Percentiles rank a stretch among this genome's conserved stretches.
These are phyloP conservation scores for Pissodes strobi DNA, from an alignment of 1,140 invertebrate genomes.

Conservation along the genomic window DNA sequence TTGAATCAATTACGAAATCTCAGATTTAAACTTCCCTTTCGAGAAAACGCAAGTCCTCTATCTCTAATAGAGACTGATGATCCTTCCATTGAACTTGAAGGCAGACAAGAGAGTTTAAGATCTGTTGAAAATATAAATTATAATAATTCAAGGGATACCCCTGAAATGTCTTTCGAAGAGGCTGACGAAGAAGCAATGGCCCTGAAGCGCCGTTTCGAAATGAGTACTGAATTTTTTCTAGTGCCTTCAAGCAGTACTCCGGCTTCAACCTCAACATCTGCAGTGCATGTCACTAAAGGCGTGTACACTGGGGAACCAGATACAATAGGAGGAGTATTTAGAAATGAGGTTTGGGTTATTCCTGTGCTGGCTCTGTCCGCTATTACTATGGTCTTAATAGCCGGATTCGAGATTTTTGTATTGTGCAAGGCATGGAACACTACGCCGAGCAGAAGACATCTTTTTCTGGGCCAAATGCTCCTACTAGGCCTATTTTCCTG, in stretches of 20 bases:
- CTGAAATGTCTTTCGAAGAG: slow-evolving; percentile 13
- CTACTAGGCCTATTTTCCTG: slow-evolving; percentile 84
- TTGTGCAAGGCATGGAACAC: slow-evolving; percentile 83
- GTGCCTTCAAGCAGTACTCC: slow-evolving; percentile 60
- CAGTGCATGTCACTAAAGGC: slow-evolving; percentile 45
- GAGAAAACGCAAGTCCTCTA: not conserved
- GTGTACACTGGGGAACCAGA: slow-evolving; percentile 35
- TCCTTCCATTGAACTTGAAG: too few species aligned
- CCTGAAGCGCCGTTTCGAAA: slow-evolving; percentile 62
- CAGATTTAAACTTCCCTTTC: not conserved
- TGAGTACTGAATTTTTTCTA: slow-evolving; percentile 79
- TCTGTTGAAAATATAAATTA: not conserved
- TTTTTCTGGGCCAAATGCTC: slow-evolving; percentile 90
- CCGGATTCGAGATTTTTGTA: slow-evolving; percentile 87
- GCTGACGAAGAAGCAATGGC: slow-evolving; percentile 32
- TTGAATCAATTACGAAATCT: not conserved
- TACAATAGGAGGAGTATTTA: slow-evolving; percentile 58
- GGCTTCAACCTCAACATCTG: slow-evolving; percentile 39
- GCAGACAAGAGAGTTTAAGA: not conserved
- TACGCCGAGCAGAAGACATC: slow-evolving; percentile 80
- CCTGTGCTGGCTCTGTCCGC: slow-evolving; percentile 79
- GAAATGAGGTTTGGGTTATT: slow-evolving; percentile 82
- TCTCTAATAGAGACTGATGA: not conserved
- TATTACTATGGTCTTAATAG: slow-evolving; percentile 78
- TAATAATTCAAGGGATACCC: not conserved